Evolutionary conservation across 2,888 invertebrate species (phyloP), one percentile per base, ranked within the genome.

Genomic region (Leptinotarsa juncta): DNA sequence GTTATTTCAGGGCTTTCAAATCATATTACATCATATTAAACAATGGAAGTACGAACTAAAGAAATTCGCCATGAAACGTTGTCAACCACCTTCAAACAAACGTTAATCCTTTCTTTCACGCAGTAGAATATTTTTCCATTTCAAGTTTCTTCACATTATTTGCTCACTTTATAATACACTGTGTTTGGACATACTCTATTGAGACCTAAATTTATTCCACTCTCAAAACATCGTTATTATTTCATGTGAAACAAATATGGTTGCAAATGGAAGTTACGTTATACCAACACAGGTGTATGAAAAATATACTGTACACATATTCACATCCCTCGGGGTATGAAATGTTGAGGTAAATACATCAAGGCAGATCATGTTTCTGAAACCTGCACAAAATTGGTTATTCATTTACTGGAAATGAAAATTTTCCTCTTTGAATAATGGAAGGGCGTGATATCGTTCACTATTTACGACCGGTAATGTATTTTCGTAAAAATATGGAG

Each of bases 181-280:
- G 53, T 53, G 53, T 53, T 53, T 18, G 53, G 12, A 53, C 18
- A 42, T 42, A 42, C 53, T 18, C 53, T 53, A 53, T 53, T 18
- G 57, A 57, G 57, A 57, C n/a, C n/a, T 62, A n/a, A 53, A 53
- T 53, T 53, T 53, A 53, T 53, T 53, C 53, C 12, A 53, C 53
- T 53, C 3, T n/a, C 53, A 12, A 53, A 53, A 18, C 53, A 18
- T 53, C 18, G 53, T 18, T 53, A 18, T 53, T 53, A 53, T 53
- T 53, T 57, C 18, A 77, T 77, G 66, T 65, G 74, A 71, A 74
- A 74, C 67, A 78, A 78, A 78, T 75, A 73, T 76, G 76, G 70
- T 73, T 71, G 74, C 70, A 62, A 53, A 76, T 74, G 72, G 66
- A 74, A 75, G 76, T 76, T 78, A 75, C 62, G 65, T 67, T 72